A percentile compares a stretch with the other conserved stretches of the same genome.
Evolutionary conservation across 2,113 vertebrate genomes (phyloP).

Genomic region (Cochlearius cochlearius): DNA sequence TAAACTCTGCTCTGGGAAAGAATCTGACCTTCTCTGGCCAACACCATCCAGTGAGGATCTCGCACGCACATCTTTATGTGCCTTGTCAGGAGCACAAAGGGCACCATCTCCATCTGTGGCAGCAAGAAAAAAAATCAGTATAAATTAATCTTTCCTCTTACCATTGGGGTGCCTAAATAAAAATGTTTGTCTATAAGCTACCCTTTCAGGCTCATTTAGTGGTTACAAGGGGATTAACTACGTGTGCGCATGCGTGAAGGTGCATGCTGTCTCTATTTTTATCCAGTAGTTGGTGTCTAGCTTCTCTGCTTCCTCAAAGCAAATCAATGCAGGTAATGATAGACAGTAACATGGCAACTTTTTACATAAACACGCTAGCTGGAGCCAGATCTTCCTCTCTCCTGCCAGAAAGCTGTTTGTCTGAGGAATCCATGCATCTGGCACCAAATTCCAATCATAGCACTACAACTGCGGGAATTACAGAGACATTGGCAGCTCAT

Average conservation of each 20-base stretch:
- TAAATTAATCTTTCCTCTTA: not conserved
- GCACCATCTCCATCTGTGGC: not conserved
- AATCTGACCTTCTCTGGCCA: not conserved
- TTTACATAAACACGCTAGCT: not conserved
- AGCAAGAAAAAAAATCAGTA: not conserved
- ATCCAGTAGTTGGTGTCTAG: not conserved
- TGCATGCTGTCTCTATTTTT: not conserved
- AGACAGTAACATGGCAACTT: conserved; percentile 1
- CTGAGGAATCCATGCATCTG: conserved; percentile 60
- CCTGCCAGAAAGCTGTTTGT: conserved; percentile 60
- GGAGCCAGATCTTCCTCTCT: conserved; percentile 21
- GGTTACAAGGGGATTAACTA: not conserved
- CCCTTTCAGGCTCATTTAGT: not conserved
- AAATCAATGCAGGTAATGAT: conserved; percentile 12
- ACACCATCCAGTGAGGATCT: not conserved
- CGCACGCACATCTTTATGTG: not conserved
- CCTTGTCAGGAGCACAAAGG: not conserved
- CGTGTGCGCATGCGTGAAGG: not conserved
- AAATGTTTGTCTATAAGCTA: not conserved
- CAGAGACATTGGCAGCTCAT: conserved; percentile 48
- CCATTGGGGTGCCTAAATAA: not conserved
- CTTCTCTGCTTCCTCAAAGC: not conserved
- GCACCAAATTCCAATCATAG: conserved; percentile 42
- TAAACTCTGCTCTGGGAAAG: not conserved
- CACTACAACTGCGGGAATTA: not conserved